These are phyloP conservation scores for Odontesthes bonariensis DNA, from an alignment of 2,113 vertebrate genomes.

Conservation along the genomic window DNA sequence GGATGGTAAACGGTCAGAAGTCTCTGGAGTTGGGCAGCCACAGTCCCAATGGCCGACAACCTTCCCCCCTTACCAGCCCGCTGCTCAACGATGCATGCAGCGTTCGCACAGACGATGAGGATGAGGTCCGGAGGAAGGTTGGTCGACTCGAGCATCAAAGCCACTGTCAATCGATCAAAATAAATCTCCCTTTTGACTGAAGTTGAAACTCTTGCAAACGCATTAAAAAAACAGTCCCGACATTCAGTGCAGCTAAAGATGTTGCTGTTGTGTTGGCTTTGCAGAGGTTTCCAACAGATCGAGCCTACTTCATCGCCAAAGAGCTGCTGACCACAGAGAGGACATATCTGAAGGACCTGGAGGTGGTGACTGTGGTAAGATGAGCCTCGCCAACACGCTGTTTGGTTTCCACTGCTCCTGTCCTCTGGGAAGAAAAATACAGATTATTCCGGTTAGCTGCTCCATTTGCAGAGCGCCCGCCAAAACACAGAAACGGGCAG, in stretches of 20 bases:
- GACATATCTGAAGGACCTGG: slow-evolving; percentile 95
- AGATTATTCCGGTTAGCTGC: slow-evolving; percentile 68
- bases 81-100: slow-evolving; percentile 90
- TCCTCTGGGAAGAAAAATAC: slow-evolving; percentile 63
- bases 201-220: no score
- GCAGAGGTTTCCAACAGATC: slow-evolving; percentile 93
- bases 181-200: no score
- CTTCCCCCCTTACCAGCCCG: slow-evolving; percentile 93
- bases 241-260: no score
- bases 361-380: slow-evolving; percentile 94
- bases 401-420: slow-evolving; percentile 35
- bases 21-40: slow-evolving; percentile 87
- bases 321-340: slow-evolving; percentile 93
- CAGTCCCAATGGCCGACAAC: slow-evolving; percentile 90
- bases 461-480: slow-evolving; percentile 36
- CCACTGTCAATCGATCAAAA: no score
- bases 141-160: slow-evolving; percentile 26
- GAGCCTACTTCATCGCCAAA: slow-evolving; percentile 96
- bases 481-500: slow-evolving; percentile 55
- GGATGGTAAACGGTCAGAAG: slow-evolving; percentile 86
- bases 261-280: slow-evolving; percentile 35
- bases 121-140: slow-evolving; percentile 95
- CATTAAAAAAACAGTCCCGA: not conserved
- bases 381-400: not conserved
- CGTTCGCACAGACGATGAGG: slow-evolving; percentile 92